Evolutionary conservation across 1,140 invertebrate species (phyloP).

Genomic region (Formica exsecta): DNA sequence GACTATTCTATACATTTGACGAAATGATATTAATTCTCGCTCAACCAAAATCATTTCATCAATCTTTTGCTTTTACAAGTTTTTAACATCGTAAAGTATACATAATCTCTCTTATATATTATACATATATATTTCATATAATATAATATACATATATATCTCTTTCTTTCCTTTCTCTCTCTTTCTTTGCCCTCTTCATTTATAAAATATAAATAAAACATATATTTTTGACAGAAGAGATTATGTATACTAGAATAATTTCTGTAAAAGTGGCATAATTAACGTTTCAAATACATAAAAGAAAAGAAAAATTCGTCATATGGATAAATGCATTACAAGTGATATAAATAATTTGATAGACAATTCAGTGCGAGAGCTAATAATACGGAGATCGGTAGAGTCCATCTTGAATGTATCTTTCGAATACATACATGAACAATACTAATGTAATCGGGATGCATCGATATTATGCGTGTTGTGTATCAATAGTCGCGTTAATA

Average conservation of each 20-base stretch:
- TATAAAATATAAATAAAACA: not conserved
- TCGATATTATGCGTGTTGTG: not conserved
- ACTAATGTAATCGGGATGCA: not conserved
- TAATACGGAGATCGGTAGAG: slow-evolving; percentile 11
- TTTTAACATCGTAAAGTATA: not conserved
- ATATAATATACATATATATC: not conserved
- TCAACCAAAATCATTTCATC: not conserved
- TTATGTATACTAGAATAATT: not conserved
- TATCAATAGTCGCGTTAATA: not conserved
- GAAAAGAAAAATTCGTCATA: not conserved
- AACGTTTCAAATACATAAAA: not conserved
- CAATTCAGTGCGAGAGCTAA: not conserved
- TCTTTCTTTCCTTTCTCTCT: too few species aligned
- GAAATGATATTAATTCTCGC: not conserved
- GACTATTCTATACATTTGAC: not conserved
- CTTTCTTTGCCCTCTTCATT: too few species aligned
- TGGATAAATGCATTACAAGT: not conserved
- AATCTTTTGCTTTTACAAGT: not conserved
- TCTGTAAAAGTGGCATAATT: not conserved
- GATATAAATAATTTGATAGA: not conserved
- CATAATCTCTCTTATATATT: not conserved
- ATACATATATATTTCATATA: not conserved
- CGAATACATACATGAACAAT: not conserved
- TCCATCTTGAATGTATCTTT: slow-evolving; percentile 5
- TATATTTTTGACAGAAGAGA: not conserved